Evolutionary conservation across 2,888 invertebrate genomes (phyloP).

Genomic region (Automeris io): DNA sequence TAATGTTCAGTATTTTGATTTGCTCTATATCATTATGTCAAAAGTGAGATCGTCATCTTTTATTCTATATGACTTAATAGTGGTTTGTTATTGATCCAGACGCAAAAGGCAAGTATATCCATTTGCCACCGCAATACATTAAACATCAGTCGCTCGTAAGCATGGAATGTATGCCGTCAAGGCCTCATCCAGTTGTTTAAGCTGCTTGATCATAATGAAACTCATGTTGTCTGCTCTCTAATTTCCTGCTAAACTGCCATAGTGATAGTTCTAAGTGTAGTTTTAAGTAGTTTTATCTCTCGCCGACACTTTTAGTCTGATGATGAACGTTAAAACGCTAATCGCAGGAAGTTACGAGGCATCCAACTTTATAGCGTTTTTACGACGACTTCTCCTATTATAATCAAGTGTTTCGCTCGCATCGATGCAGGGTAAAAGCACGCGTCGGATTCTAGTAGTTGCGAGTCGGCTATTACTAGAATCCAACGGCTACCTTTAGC

Average conservation of each 20-base stretch:
- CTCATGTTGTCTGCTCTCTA: constrained; percentile 58
- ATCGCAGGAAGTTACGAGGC: constrained; percentile 55
- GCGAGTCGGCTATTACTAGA: too few relatives aligned
- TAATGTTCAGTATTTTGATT: too few relatives aligned
- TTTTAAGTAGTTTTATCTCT: constrained; percentile 37
- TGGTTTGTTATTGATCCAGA: constrained; percentile 1
- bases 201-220: constrained; percentile 59
- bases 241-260: constrained; percentile 67
- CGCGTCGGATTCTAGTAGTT: too few relatives aligned
- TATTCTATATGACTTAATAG: background rate
- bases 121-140: constrained; percentile 31
- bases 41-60: background rate
- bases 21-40: too few relatives aligned
- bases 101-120: constrained; percentile 12
- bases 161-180: constrained; percentile 10
- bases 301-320: constrained; percentile 30
- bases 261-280: constrained; percentile 46
- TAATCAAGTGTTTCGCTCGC: constrained; percentile 12
- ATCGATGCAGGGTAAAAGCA: constrained; percentile 15
- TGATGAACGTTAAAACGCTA: constrained; percentile 30
- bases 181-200: constrained; percentile 39
- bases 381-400: background rate
- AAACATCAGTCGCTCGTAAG: constrained; percentile 13
- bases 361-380: constrained; percentile 24
- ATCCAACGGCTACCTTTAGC: too few relatives aligned